phyloP scores from a whole-genome alignment of 2,113 vertebrate genomes.

The Larimichthys crocea region DNA sequence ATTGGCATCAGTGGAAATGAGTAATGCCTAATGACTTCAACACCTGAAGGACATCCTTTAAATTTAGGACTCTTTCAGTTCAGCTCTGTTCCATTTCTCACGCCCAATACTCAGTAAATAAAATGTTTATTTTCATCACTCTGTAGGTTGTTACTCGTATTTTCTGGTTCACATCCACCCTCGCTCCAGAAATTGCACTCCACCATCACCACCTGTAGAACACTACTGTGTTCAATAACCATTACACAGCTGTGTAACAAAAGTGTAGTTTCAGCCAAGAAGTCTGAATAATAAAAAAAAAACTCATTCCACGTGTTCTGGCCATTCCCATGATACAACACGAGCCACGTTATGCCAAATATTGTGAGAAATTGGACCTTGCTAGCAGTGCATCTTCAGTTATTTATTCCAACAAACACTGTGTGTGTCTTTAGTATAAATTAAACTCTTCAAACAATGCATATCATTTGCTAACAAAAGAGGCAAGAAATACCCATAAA shows the following conservation, averaged over 20 bases:
- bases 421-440: not conserved
- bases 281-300: slow-evolving; percentile 19
- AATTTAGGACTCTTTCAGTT: not conserved
- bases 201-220: not conserved
- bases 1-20: slow-evolving; percentile 9
- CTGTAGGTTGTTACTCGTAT: not conserved
- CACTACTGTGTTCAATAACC: slow-evolving; percentile 1
- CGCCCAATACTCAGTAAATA: slow-evolving; percentile 13
- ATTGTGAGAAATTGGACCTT: not conserved
- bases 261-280: slow-evolving; percentile 14
- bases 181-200: slow-evolving; percentile 8
- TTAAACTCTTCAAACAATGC: slow-evolving; percentile 13
- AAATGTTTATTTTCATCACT: slow-evolving; percentile 17
- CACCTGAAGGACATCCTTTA: slow-evolving; percentile 25
- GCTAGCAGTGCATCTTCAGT: not conserved
- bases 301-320: not conserved
- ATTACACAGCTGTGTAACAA: slow-evolving; percentile 2
- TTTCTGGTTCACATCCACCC: not conserved
- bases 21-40: not conserved
- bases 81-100: not conserved
- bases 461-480: slow-evolving; percentile 21
- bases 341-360: not conserved
- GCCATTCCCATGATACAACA: slow-evolving; percentile 28
- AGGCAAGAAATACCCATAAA: slow-evolving; percentile 25
- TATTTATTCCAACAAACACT: slow-evolving; percentile 3